phyloP scores from a whole-genome alignment of 1,140 invertebrate species.

The Cydia strobilella region DNA sequence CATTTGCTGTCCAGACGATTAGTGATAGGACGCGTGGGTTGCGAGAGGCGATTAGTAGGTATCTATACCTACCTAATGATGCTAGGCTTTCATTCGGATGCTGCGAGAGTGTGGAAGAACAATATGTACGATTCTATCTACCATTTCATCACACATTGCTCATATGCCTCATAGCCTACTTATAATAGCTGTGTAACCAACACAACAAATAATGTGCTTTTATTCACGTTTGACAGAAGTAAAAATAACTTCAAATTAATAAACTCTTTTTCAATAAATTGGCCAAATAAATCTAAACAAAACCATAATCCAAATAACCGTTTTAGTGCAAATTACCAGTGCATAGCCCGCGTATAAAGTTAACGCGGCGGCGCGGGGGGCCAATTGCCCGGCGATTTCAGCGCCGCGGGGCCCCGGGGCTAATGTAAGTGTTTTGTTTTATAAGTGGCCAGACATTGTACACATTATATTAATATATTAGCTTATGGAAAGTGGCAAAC shows the following conservation, averaged over 20 bases:
- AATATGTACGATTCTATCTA: no score
- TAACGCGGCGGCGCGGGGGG: conserved; percentile 47
- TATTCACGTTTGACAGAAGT: no score
- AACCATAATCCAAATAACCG: neutral
- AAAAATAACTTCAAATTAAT: neutral
- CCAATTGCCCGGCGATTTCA: conserved; percentile 47
- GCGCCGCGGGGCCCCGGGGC: conserved; percentile 40
- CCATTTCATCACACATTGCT: no score
- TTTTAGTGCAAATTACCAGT: conserved; percentile 49
- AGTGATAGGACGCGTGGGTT: no score
- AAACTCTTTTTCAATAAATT: neutral
- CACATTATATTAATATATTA: neutral
- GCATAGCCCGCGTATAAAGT: conserved; percentile 42
- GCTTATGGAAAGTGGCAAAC: neutral
- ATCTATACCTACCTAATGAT: no score
- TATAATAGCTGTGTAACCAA: no score
- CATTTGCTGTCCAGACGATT: no score
- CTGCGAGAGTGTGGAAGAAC: no score
- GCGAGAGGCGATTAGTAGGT: no score
- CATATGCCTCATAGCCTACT: no score
- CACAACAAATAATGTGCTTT: no score
- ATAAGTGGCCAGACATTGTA: conserved; percentile 25
- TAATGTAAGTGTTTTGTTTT: conserved; percentile 42
- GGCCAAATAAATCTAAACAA: conserved; percentile 8
- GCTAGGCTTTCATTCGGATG: no score